These are phyloP conservation scores for Camarhynchus parvulus DNA, from an alignment of 2,113 vertebrate genomes.

Conservation along the genomic window DNA sequence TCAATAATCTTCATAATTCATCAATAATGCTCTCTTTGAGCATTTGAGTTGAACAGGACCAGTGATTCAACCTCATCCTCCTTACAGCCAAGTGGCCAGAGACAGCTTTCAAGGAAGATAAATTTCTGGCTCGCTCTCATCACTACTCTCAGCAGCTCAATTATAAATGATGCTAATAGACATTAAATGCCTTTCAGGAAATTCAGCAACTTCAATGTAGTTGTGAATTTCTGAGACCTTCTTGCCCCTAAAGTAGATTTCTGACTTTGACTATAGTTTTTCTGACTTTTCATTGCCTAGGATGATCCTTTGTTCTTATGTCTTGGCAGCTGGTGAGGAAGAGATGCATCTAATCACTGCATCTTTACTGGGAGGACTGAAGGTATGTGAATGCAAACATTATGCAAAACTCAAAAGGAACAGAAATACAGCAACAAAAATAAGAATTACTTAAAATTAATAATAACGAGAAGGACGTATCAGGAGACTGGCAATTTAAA, in stretches of 20 bases:
- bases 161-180: background rate
- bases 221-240: background rate
- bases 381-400: background rate
- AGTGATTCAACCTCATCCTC: background rate
- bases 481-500: slow-evolving; percentile 25
- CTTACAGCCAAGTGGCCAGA: background rate
- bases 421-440: background rate
- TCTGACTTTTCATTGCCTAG: background rate
- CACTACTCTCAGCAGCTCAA: background rate
- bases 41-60: background rate
- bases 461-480: background rate
- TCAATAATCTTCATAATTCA: background rate
- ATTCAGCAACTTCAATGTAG: background rate
- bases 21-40: background rate
- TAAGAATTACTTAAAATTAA: slow-evolving; percentile 44
- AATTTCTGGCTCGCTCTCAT: background rate
- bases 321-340: background rate
- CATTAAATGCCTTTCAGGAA: background rate
- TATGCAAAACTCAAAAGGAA: background rate
- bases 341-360: background rate
- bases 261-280: background rate
- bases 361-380: background rate
- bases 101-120: background rate
- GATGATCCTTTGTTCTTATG: background rate
- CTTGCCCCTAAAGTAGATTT: background rate